These are phyloP conservation scores for Brotula barbata DNA, from an alignment of 2,797 vertebrate species.

Conservation along the genomic window DNA sequence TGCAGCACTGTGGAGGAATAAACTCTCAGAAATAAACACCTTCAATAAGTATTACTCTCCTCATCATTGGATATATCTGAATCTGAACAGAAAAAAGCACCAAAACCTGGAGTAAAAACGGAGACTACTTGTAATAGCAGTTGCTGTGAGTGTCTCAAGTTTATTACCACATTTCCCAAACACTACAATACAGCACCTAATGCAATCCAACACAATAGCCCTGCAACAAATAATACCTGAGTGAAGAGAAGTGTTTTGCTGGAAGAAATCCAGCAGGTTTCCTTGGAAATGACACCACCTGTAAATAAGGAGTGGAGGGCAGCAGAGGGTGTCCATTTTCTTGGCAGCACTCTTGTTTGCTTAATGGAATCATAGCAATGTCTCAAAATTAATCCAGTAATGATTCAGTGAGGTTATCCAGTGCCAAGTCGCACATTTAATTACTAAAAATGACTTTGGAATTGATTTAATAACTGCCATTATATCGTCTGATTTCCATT, in stretches of 20 bases:
- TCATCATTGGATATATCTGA: background rate
- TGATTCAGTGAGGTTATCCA: constrained; percentile 51
- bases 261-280: constrained; percentile 32
- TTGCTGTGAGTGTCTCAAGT: background rate
- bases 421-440: constrained; percentile 34
- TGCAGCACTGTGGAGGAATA: too few relatives aligned
- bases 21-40: background rate
- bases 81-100: too few relatives aligned
- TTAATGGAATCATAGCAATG: constrained; percentile 36
- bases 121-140: too few relatives aligned
- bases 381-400: constrained; percentile 39
- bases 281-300: constrained; percentile 41
- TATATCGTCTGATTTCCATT: constrained; percentile 8
- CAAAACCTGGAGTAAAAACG: too few relatives aligned
- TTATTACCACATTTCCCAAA: background rate
- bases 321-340: constrained; percentile 28
- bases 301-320: constrained; percentile 36
- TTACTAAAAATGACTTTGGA: constrained; percentile 39
- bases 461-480: constrained; percentile 17
- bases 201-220: constrained; percentile 15
- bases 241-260: background rate
- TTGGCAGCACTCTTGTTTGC: constrained; percentile 37
- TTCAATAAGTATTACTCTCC: background rate
- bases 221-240: constrained; percentile 8
- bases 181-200: too few relatives aligned